Evolutionary conservation across 2,888 invertebrate species (phyloP).

Genomic region (Temnothorax ravouxi): DNA sequence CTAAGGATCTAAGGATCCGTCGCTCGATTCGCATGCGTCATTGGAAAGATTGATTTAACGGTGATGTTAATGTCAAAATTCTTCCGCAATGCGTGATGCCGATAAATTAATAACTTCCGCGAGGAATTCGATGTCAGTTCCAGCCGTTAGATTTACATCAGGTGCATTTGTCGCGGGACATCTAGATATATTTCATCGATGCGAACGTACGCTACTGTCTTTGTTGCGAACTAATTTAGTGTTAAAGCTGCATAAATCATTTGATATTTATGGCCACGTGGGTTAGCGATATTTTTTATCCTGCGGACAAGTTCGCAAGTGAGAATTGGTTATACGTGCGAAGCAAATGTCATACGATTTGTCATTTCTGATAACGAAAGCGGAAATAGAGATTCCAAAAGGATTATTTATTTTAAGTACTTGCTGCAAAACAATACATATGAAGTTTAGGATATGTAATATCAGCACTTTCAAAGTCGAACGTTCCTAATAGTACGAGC

Average conservation of each 20-base stretch:
- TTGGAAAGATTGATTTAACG: constrained; percentile 30
- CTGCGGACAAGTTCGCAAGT: not conserved
- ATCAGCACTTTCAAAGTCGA: constrained; percentile 38
- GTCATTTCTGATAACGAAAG: not conserved
- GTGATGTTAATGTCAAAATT: constrained; percentile 41
- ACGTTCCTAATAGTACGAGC: constrained; percentile 34
- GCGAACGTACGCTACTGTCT: not conserved
- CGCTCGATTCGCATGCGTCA: constrained; percentile 36
- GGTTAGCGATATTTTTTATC: not conserved
- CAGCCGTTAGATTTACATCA: constrained; percentile 50
- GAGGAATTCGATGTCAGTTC: not conserved
- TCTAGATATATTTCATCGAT: constrained; percentile 8
- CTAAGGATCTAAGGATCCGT: constrained; percentile 23
- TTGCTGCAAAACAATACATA: not conserved
- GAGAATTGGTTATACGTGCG: not conserved
- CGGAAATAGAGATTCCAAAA: not conserved
- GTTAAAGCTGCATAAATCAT: not conserved
- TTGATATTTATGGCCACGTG: not conserved
- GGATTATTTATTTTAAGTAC: not conserved
- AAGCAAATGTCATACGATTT: not conserved
- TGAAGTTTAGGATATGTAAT: not conserved
- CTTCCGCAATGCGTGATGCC: constrained; percentile 8
- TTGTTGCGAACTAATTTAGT: constrained; percentile 13
- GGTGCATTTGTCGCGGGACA: not conserved
- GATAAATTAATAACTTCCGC: constrained; percentile 57